Percentiles rank a stretch among this genome's conserved stretches.
These are phyloP conservation scores for Fabriciana adippe DNA, from an alignment of 2,888 invertebrate species.

Conservation along the genomic window DNA sequence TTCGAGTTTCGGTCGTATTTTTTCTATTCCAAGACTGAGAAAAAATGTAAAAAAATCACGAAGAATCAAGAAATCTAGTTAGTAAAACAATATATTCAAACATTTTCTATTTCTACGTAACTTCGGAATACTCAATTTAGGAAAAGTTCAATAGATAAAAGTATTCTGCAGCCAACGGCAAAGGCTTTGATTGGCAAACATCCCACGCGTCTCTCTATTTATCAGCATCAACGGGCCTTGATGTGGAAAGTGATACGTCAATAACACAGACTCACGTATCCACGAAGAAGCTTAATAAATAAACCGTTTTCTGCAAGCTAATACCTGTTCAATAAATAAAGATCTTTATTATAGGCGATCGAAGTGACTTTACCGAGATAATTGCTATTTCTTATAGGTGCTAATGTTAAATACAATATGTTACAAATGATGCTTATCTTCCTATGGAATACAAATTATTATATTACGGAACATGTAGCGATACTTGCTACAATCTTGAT, in stretches of 20 bases:
- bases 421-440: no score
- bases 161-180: slow-evolving; percentile 21
- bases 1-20: slow-evolving; percentile 20
- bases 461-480: no score
- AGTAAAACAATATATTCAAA: no score
- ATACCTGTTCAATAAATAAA: slow-evolving; percentile 46
- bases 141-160: slow-evolving; percentile 16
- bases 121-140: slow-evolving; percentile 10
- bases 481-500: no score
- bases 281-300: slow-evolving; percentile 36
- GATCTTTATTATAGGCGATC: slow-evolving; percentile 2
- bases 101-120: neutral
- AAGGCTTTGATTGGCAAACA: slow-evolving; percentile 42
- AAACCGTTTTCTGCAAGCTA: slow-evolving; percentile 36
- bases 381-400: neutral
- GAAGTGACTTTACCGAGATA: slow-evolving; percentile 5
- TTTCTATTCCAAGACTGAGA: neutral
- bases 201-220: slow-evolving; percentile 50
- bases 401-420: neutral
- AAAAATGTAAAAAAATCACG: neutral
- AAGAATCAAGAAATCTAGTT: neutral
- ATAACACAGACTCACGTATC: slow-evolving; percentile 45
- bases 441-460: no score
- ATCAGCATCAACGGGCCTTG: slow-evolving; percentile 51
- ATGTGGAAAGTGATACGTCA: slow-evolving; percentile 50